Base-by-base conservation (phyloP, 2,888 invertebrate genomes). In the Epirrhoe tristata region DNA sequence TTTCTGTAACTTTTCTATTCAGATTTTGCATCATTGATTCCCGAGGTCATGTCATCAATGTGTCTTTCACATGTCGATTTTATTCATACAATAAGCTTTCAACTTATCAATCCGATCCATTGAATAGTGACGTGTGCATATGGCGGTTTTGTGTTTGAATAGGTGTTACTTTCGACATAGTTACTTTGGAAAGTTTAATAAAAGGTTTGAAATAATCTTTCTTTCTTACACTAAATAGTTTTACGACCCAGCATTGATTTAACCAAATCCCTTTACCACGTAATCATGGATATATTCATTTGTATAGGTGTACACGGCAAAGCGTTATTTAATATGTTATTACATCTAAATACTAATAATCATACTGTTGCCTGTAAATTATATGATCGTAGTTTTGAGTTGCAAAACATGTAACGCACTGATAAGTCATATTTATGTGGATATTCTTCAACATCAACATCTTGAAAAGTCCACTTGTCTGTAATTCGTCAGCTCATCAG, bases 1-100 rank as follows among this genome's bases (percentile, higher is more conserved):
- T 58, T 63, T 63, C 54, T 61, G 39, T 36, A 51, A 66, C 52
- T 63, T 53, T 61, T 50, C 46, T 31, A 48, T 57, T 58, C 55
- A 63, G 39, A 16, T 16, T 16, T 16, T 34, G 54, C n/a, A 46
- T 59, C 14, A 66, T 60, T 52, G 61, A 53, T 36, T 62, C 46
- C 31, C 52, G 65, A 63, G 60, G 63, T 58, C 34, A 65, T 14
- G n/a, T 56, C 39, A 36, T 55, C 52, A 51, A 57, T 62, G 54
- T 39, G 52, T 50, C 31, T 64, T 60, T 62, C 10, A 43, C 17
- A 53, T 17, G 46, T 46, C 58, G 8, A 46, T 58, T 53, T 53
- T 51, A 12, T 50, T 1, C 17, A 36, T 16, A 10, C 56, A 51
- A 56, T 39, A 31, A 31, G 46, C 31, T 57, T 46, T 57, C 31